Evolutionary conservation across 2,797 vertebrate genomes (phyloP).

Genomic region (Gorsachius magnificus): DNA sequence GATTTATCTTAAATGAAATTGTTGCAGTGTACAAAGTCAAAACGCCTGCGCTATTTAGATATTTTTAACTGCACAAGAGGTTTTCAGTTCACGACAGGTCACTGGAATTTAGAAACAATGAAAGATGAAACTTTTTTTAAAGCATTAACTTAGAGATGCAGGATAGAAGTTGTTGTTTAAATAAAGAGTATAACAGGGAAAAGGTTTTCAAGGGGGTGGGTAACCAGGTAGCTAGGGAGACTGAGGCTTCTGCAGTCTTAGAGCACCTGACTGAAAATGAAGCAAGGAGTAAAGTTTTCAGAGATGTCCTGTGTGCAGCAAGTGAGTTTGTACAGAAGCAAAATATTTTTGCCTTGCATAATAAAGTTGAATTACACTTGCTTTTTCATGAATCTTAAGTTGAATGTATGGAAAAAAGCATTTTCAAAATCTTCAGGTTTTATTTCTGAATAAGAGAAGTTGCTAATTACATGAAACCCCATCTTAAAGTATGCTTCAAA

Average conservation of each 20-base stretch:
- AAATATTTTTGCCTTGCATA: background rate
- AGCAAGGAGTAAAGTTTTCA: background rate
- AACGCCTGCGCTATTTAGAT: background rate
- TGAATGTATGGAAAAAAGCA: background rate
- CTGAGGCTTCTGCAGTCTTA: background rate
- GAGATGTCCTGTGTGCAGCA: background rate
- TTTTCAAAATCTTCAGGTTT: background rate
- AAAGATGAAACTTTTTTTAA: background rate
- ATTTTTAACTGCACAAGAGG: background rate
- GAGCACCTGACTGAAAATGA: background rate
- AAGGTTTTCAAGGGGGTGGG: background rate
- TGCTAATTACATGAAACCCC: background rate
- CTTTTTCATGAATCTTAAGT: background rate
- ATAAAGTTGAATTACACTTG: background rate
- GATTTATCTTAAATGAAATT: background rate
- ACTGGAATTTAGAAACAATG: background rate
- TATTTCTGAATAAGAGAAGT: background rate
- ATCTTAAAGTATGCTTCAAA: background rate
- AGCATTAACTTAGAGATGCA: background rate
- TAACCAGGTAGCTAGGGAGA: background rate
- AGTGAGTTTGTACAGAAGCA: background rate
- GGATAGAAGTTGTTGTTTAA: background rate
- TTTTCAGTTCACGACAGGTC: background rate
- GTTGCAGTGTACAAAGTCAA: background rate
- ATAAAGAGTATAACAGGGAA: background rate